Evolutionary conservation across 1,140 invertebrate species (phyloP), one percentile per base, ranked within the genome.

Genomic region (Araneus ventricosus): DNA sequence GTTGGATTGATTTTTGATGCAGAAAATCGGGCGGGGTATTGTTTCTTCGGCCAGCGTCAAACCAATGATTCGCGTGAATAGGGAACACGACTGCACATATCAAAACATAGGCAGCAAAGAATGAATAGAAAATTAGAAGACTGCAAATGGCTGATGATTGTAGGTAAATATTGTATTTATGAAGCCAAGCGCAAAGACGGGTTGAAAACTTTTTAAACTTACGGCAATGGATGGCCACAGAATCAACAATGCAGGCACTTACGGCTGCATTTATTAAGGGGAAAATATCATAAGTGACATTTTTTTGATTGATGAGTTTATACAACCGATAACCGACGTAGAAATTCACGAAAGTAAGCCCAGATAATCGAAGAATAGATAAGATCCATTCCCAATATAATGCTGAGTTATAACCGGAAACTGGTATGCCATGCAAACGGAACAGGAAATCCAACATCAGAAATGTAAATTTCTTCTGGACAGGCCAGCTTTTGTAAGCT

Each of bases 201-300:
- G 39, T 61, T 14, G 84, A 87, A 34, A 93, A 93, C 82, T 80
- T 88, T 10, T n/a, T 24, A 34, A 87, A 93, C 22, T 93, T 70
- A 14, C 52, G 41, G 6, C 61, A 34, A 7, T 86, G 30, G 10
- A 93, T 61, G 4, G 70, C 84, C 0, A 93, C 61, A 22, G 63
- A 79, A 30, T 93, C 57, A 6, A 70, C 91, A 39, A 80, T 59
- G n/a, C 91, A 75, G 2, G 91, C 91, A 61, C 84, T 93, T 0
- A 93, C 91, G 6, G 5, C 67, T 14, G 84, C 91, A 24, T 93
- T 93, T 37, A 93, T 93, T 27, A 93, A 45, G 0, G 91, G 91
- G n/a, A 88, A 93, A 22, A 80, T 88, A 45, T 93, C 91, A 27
- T 67, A 93, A 1, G 82, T 88, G n/a, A 93, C 34, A 39, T 93